phyloP scores from a whole-genome alignment of 2,888 invertebrate species.

The Drosophila flavopinicola region DNA sequence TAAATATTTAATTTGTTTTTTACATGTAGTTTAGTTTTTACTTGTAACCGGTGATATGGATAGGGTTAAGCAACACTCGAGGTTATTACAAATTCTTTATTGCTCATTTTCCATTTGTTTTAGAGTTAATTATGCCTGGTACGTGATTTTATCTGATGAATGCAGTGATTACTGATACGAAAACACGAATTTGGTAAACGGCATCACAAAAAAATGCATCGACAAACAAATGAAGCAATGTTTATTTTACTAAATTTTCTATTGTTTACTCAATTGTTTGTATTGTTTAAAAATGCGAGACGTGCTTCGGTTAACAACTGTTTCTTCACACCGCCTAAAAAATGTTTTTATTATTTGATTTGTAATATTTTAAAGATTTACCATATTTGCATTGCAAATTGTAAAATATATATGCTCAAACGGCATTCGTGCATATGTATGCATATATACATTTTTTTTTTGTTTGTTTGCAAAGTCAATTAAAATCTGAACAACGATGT shows the following conservation, averaged over 20 bases:
- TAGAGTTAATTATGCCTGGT: too few relatives aligned
- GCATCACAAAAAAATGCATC: too few relatives aligned
- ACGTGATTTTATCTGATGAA: too few relatives aligned
- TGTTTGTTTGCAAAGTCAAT: slow-evolving; percentile 68
- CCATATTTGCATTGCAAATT: slow-evolving; percentile 28
- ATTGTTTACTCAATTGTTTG: too few relatives aligned
- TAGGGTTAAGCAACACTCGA: not conserved
- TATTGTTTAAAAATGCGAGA: too few relatives aligned
- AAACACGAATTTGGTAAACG: too few relatives aligned
- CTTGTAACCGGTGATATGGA: not conserved
- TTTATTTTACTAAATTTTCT: too few relatives aligned
- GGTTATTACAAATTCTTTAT: not conserved
- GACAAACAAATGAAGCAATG: too few relatives aligned
- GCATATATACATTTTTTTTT: slow-evolving; percentile 25
- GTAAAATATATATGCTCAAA: slow-evolving; percentile 22
- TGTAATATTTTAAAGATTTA: slow-evolving; percentile 3
- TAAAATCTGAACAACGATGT: slow-evolving; percentile 70
- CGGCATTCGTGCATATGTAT: not conserved
- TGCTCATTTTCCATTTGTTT: not conserved
- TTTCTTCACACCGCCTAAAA: not conserved
- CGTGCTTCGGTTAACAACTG: not conserved
- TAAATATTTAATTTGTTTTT: slow-evolving; percentile 46
- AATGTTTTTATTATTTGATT: slow-evolving; percentile 1
- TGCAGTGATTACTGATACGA: too few relatives aligned
- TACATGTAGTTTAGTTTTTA: slow-evolving; percentile 8